Percentiles rank a stretch among this genome's conserved stretches.
These are phyloP conservation scores for Oceanodroma tethys DNA, from an alignment of 2,113 vertebrate species.

Conservation along the genomic window DNA sequence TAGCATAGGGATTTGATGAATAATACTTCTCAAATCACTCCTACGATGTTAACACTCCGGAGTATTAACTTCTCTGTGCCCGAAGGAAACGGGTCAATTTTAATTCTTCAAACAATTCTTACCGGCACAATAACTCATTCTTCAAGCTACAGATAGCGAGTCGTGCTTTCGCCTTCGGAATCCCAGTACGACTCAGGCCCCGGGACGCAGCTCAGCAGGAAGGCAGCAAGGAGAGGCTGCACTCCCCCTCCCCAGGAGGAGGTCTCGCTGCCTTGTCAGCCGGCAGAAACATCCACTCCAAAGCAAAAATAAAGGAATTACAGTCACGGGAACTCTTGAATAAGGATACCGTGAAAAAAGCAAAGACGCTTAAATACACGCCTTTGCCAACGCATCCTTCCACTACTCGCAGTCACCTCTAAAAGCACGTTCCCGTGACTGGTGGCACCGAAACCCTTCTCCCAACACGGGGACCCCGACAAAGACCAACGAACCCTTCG, in stretches of 20 bases:
- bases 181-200: background rate
- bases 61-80: constrained; percentile 22
- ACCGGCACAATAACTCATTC: constrained; percentile 41
- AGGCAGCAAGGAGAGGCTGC: background rate
- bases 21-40: background rate
- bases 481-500: fast-evolving
- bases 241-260: background rate
- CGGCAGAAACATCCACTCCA: background rate
- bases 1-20: constrained; percentile 22
- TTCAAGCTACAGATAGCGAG: background rate
- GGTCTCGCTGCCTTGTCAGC: background rate
- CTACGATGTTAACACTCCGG: background rate
- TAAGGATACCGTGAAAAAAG: background rate
- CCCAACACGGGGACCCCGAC: background rate
- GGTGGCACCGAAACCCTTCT: background rate
- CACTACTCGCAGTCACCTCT: background rate
- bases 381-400: background rate
- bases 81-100: constrained; percentile 63
- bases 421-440: background rate
- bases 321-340: background rate
- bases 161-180: background rate
- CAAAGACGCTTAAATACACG: fast-evolving
- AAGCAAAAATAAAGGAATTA: background rate
- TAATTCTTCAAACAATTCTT: constrained; percentile 56
- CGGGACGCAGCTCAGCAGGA: background rate